Conservation (phyloP, 2,888 invertebrate genomes). For the Clitarchus hookeri region DNA sequence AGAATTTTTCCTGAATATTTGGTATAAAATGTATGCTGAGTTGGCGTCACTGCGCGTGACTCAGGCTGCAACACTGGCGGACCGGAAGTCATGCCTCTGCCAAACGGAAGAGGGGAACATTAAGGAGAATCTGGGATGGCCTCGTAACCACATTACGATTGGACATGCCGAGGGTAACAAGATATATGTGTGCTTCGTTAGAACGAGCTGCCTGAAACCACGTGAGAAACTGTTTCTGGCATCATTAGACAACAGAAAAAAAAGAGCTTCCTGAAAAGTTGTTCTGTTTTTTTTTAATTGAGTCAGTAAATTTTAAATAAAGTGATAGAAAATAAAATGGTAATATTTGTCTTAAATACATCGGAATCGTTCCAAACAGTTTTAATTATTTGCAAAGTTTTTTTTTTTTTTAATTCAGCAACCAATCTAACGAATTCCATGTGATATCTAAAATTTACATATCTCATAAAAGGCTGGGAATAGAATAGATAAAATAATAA, state of each 20-base stretch:
- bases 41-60: conserved; percentile 7
- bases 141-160: conserved; percentile 3
- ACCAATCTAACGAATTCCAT: too few relatives aligned
- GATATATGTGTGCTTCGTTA: background rate
- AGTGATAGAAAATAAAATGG: too few relatives aligned
- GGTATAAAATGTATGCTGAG: background rate
- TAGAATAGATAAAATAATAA: too few relatives aligned
- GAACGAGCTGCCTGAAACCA: background rate
- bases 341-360: too few relatives aligned
- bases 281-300: too few relatives aligned
- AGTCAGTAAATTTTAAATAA: too few relatives aligned
- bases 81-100: conserved; percentile 1
- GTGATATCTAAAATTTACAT: too few relatives aligned
- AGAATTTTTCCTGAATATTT: background rate
- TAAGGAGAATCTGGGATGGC: background rate
- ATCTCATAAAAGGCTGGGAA: too few relatives aligned
- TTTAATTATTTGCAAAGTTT: too few relatives aligned
- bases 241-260: background rate
- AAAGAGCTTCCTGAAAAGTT: too few relatives aligned
- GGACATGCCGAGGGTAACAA: background rate
- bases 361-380: too few relatives aligned
- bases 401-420: too few relatives aligned
- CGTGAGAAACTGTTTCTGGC: background rate
- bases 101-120: background rate
- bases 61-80: background rate